Conservation (phyloP, 2,113 vertebrate genomes). For the Gymnocephalus cernua region DNA sequence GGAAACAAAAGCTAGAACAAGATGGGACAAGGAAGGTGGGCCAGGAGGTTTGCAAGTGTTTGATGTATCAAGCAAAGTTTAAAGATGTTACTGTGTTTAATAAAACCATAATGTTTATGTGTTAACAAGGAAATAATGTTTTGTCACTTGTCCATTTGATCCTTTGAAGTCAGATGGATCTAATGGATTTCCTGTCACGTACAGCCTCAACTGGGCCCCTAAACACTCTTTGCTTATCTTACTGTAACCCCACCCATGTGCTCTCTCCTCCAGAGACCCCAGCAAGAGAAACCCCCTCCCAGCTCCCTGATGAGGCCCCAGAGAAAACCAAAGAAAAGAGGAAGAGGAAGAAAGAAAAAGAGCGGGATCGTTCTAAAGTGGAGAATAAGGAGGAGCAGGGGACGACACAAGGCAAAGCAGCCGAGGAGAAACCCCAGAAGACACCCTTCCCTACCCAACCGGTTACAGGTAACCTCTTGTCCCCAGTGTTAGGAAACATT, state of each 20-base stretch:
- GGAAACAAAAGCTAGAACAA: conserved; percentile 8
- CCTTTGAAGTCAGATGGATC: background rate
- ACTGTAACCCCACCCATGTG: conserved; percentile 11
- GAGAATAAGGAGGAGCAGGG: conserved; percentile 74
- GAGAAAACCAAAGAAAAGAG: conserved; percentile 79
- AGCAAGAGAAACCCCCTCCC: conserved; percentile 36
- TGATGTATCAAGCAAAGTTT: conserved; percentile 2
- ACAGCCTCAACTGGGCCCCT: background rate
- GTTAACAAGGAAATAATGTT: conserved; percentile 15
- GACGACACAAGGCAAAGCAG: conserved; percentile 50
- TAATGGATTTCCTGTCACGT: conserved; percentile 25
- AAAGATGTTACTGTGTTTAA: background rate
- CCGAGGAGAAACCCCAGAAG: conserved; percentile 69
- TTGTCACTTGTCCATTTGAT: conserved; percentile 32
- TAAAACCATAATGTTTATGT: conserved; percentile 20
- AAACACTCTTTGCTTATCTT: conserved; percentile 42
- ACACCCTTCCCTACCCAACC: conserved; percentile 60
- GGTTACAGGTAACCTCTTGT: conserved; percentile 68
- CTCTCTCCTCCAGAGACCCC: conserved; percentile 60
- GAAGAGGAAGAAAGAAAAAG: conserved; percentile 82
- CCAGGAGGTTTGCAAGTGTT: background rate
- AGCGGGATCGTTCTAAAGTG: conserved; percentile 67
- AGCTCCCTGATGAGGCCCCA: conserved; percentile 27
- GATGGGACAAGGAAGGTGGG: background rate
- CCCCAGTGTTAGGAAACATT: background rate